phyloP scores from a whole-genome alignment of 1,140 invertebrate species.

The Apis laboriosa region DNA sequence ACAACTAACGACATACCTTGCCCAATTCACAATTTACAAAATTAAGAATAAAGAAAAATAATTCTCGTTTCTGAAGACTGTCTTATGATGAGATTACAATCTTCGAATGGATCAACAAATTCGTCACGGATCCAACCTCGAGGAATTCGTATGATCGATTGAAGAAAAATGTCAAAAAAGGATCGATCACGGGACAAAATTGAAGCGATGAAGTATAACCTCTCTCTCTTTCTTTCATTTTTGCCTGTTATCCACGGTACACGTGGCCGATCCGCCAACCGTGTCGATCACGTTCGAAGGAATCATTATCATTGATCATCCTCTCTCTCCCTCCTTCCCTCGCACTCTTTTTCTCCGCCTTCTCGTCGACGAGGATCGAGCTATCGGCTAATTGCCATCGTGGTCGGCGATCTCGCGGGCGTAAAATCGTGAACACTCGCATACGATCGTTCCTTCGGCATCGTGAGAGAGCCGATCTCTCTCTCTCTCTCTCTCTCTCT shows the following conservation, averaged over 20 bases:
- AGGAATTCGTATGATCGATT: conserved; percentile 36
- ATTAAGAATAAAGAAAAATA: too few relatives aligned
- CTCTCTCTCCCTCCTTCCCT: neutral
- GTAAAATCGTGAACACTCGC: conserved; percentile 54
- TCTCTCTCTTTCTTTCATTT: neutral
- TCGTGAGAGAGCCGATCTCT: conserved; percentile 35
- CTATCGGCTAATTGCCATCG: conserved; percentile 72
- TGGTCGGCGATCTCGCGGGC: conserved; percentile 55
- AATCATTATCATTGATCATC: conserved; percentile 75
- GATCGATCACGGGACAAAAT: conserved; percentile 1
- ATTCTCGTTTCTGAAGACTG: neutral
- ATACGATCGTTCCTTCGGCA: conserved; percentile 31
- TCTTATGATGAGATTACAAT: neutral
- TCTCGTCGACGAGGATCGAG: conserved; percentile 53
- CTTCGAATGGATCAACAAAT: conserved; percentile 45
- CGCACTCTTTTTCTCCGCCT: conserved; percentile 47
- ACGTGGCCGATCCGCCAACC: conserved; percentile 68
- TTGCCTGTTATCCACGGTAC: conserved; percentile 48
- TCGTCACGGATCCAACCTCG: neutral
- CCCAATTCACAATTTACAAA: too few relatives aligned
- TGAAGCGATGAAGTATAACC: neutral
- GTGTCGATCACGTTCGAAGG: conserved; percentile 73
- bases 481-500: too few relatives aligned
- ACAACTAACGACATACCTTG: too few relatives aligned
- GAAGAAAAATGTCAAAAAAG: conserved; percentile 27